Base-by-base conservation (phyloP, 2,797 vertebrate genomes). In the Euthynnus affinis region DNA sequence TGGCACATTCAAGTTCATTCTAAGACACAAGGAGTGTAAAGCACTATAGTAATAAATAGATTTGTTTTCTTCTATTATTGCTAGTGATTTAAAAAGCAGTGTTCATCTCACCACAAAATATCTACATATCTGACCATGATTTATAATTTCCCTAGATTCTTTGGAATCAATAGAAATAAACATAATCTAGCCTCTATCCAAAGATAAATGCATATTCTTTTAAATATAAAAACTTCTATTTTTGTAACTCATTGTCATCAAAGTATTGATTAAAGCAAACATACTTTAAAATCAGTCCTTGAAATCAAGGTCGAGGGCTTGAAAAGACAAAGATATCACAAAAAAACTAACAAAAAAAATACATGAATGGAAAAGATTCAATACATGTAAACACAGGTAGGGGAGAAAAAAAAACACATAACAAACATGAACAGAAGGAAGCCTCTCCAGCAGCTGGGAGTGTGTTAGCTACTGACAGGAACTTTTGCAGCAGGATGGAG, bases 21-120 rank as follows among this genome's bases (percentile, higher is more conserved):
- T 91, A 93, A 90, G 92, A 93, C 91, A 93, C 89, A 37, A 81
- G 87, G 83, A 94, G 92, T 94, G 90, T 92, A 93, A 93, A 92
- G 92, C 91, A 93, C 90, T 86, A 92, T 59, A 87, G 81, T 89
- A 91, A 93, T 94, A 91, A 93, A 94, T 93, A 94, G 74, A 86
- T 84, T 72, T 87, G 65, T 69, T 78, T 66, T 77, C 42, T 66
- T 87, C 89, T 93, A 88, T 92, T 91, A 92, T 94, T 93, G 91
- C 93, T 93, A 92, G 77, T 89, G 91, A 94, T 94, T 94, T 90
- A 73, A 88, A 93, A 92, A 89, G 88, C 80, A 85, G 87, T 90
- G 84, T 87, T 91, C 74, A 88, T 81, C 71, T 89, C 88, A 89
- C 84, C 88, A 89, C 76, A 90, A 74, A 78, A 85, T 90, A 86